Conservation (phyloP, 2,888 invertebrate species). For the Balanococcus diminutus region DNA sequence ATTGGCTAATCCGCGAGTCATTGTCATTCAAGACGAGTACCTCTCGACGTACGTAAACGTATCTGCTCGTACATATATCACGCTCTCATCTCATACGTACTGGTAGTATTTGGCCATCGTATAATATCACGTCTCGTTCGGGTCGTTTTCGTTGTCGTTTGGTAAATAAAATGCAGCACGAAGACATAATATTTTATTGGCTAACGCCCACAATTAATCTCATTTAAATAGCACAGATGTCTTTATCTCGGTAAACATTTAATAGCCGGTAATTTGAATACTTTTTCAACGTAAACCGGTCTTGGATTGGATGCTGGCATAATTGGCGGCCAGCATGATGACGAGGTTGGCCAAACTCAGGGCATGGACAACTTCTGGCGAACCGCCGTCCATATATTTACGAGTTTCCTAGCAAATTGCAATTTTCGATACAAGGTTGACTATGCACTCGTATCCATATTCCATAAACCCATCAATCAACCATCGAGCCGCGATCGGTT, state of each 20-base stretch:
- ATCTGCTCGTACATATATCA: neutral
- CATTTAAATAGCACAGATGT: conserved; percentile 45
- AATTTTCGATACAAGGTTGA: conserved; percentile 31
- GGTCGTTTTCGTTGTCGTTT: neutral
- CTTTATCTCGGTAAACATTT: conserved; percentile 34
- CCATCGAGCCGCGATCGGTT: neutral
- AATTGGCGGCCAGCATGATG: conserved; percentile 1
- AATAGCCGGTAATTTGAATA: conserved; percentile 33
- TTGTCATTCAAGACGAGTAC: conserved; percentile 50
- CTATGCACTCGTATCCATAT: neutral
- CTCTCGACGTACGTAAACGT: conserved; percentile 43
- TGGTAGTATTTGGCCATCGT: neutral
- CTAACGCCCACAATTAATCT: conserved; percentile 28
- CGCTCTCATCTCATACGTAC: neutral
- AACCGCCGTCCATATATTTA: neutral
- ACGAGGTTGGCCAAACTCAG: conserved; percentile 11
- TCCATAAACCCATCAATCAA: conserved; percentile 7
- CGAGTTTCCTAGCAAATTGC: neutral
- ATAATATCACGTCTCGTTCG: neutral
- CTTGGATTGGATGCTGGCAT: neutral
- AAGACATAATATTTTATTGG: conserved; percentile 19
- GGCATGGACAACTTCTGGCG: conserved; percentile 27
- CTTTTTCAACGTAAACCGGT: conserved; percentile 32
- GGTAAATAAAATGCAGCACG: conserved; percentile 23
- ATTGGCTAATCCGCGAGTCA: conserved; percentile 15